These are phyloP conservation scores for Auanema sp. DNA, from an alignment of 2,888 invertebrate species.

Conservation along the genomic window DNA sequence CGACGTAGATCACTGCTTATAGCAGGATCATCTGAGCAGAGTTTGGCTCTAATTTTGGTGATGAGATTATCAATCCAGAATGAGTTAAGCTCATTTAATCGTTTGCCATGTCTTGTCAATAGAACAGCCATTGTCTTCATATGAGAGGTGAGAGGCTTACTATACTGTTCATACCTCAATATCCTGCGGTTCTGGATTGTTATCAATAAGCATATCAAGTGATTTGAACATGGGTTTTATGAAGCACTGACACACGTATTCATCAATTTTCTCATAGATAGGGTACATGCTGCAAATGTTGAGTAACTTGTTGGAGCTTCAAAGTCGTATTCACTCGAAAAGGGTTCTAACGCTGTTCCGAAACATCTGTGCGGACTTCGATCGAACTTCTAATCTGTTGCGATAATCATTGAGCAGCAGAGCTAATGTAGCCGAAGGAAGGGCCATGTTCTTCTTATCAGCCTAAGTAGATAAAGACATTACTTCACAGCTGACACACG, in stretches of 20 bases:
- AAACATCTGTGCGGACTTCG: conserved; percentile 40
- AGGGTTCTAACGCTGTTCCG: conserved; percentile 42
- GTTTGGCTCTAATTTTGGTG: conserved; percentile 32
- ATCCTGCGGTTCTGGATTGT: conserved; percentile 40
- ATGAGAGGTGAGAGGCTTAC: not conserved
- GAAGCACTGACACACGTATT: conserved; percentile 41
- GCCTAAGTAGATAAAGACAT: conserved; percentile 20
- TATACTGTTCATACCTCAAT: conserved; percentile 25
- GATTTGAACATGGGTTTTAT: conserved; percentile 46
- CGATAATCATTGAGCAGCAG: conserved; percentile 45
- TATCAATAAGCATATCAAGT: conserved; percentile 40
- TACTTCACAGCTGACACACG: not conserved
- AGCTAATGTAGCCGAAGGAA: conserved; percentile 40
- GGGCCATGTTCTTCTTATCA: conserved; percentile 34
- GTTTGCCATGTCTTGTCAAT: conserved; percentile 29
- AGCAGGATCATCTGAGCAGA: conserved; percentile 31
- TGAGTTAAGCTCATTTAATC: conserved; percentile 33
- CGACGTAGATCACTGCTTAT: conserved; percentile 34
- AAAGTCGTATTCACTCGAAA: conserved; percentile 29
- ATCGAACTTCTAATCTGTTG: conserved; percentile 41
- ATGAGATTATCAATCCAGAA: conserved; percentile 38
- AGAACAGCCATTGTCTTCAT: conserved; percentile 34
- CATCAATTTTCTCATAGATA: conserved; percentile 40
- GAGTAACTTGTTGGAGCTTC: not conserved
- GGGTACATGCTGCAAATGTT: conserved; percentile 40